phyloP scores from a whole-genome alignment of 2,113 vertebrate genomes.

The Phrynocephalus versicolor region DNA sequence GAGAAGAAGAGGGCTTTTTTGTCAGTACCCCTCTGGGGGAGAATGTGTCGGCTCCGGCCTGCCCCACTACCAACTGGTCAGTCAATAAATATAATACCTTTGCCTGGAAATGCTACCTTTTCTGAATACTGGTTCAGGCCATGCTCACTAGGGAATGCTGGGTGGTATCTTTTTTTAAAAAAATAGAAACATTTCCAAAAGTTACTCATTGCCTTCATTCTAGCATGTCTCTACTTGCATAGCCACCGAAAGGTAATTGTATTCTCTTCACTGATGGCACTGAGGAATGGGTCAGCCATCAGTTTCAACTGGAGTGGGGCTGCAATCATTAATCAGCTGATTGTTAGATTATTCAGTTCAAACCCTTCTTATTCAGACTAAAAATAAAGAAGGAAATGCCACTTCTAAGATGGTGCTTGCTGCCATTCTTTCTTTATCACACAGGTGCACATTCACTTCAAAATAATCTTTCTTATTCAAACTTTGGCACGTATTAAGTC shows the following conservation, averaged over 20 bases:
- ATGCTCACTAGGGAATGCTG: neutral
- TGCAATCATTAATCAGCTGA: neutral
- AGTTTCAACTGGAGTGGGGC: neutral
- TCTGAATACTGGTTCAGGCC: neutral
- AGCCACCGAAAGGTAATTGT: no score
- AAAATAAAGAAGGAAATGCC: neutral
- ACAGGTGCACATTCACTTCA: no score
- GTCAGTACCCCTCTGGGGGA: neutral
- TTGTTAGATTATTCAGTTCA: neutral
- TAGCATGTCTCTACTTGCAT: neutral
- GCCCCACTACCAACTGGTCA: conserved; percentile 61
- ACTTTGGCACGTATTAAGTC: no score
- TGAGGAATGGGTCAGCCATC: no score
- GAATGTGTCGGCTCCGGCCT: neutral
- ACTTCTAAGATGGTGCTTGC: neutral
- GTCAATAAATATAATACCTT: no score
- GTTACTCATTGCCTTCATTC: no score
- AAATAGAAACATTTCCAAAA: neutral
- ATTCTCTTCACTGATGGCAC: no score
- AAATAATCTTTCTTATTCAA: no score
- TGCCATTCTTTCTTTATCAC: neutral
- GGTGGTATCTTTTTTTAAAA: neutral
- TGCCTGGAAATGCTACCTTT: no score
- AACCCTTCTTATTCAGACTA: no score
- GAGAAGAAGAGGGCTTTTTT: neutral